These are phyloP conservation scores for Neodontobutis hainanensis DNA, from an alignment of 2,113 vertebrate genomes.

Conservation along the genomic window DNA sequence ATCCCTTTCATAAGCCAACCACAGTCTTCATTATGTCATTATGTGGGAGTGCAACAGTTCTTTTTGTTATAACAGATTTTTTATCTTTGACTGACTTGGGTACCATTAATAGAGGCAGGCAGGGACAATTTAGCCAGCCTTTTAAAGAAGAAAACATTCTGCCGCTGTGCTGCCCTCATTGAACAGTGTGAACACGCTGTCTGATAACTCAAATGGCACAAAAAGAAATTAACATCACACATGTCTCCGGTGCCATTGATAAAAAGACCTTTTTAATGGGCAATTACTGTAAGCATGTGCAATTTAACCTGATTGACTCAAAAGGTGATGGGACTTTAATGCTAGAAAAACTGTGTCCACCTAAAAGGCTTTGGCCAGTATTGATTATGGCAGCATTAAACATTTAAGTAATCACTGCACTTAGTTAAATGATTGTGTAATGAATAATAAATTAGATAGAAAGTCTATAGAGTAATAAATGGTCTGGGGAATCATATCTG, in stretches of 20 bases:
- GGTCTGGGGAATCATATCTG: constrained; percentile 57
- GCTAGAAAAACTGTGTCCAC: constrained; percentile 66
- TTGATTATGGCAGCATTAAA: constrained; percentile 75
- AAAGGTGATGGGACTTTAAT: constrained; percentile 70
- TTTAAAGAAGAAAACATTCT: constrained; percentile 53
- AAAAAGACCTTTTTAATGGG: constrained; percentile 53
- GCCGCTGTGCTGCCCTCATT: constrained; percentile 23
- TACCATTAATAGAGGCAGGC: constrained; percentile 44
- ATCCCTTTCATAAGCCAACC: constrained; percentile 49
- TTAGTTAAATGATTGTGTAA: constrained; percentile 76
- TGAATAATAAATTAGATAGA: constrained; percentile 76
- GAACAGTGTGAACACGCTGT: constrained; percentile 24
- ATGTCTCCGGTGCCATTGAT: constrained; percentile 46
- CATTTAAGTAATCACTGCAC: constrained; percentile 76
- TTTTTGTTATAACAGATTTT: constrained; percentile 42
- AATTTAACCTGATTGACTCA: constrained; percentile 67
- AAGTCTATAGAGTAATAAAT: constrained; percentile 67
- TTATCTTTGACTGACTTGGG: constrained; percentile 48
- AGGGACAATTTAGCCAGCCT: constrained; percentile 28
- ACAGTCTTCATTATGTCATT: constrained; percentile 61
- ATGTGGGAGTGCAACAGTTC: constrained; percentile 55
- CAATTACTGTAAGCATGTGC: constrained; percentile 63
- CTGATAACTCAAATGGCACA: constrained; percentile 48
- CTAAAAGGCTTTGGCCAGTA: constrained; percentile 62
- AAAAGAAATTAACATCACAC: constrained; percentile 50